phyloP scores from a whole-genome alignment of 2,888 invertebrate genomes.

The Hirtodrosophila duncani region DNA sequence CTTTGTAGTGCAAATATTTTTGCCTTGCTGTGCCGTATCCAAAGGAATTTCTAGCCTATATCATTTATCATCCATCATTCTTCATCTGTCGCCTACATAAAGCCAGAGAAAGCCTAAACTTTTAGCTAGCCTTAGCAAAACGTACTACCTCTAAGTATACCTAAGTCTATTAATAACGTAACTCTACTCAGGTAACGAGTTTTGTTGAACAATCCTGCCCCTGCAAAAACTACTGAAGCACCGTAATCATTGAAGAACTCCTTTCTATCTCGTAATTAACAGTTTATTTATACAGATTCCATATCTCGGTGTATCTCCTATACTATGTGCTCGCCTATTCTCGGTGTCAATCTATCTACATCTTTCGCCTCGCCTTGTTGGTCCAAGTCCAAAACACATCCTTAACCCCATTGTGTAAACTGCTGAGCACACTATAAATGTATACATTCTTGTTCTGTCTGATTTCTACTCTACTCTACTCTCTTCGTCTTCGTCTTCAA shows the following conservation, averaged over 20 bases:
- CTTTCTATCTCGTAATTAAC: constrained; percentile 10
- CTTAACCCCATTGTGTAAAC: no score
- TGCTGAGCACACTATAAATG: no score
- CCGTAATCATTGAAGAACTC: constrained; percentile 18
- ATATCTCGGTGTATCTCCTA: constrained; percentile 22
- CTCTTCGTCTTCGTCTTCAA: constrained; percentile 9
- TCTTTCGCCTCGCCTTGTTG: constrained; percentile 9
- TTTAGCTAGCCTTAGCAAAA: constrained; percentile 45
- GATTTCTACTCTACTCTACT: constrained; percentile 12
- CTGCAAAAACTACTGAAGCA: constrained; percentile 28
- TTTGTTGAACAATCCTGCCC: constrained; percentile 6
- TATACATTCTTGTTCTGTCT: constrained; percentile 3
- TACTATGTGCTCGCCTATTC: constrained; percentile 26
- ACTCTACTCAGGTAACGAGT: no score
- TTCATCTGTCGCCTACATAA: constrained; percentile 10
- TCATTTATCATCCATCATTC: background rate
- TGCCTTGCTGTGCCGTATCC: constrained; percentile 55
- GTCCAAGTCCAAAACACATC: no score
- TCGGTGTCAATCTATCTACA: constrained; percentile 16
- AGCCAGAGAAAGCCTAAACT: constrained; percentile 45
- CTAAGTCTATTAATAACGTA: no score
- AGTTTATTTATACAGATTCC: background rate
- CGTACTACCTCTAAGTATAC: constrained; percentile 22
- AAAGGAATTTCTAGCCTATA: constrained; percentile 25
- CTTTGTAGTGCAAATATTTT: constrained; percentile 35